Evolutionary conservation across 1,140 invertebrate species (phyloP), one percentile per base, ranked within the genome.

Genomic region (Paraescarpia echinospica): DNA sequence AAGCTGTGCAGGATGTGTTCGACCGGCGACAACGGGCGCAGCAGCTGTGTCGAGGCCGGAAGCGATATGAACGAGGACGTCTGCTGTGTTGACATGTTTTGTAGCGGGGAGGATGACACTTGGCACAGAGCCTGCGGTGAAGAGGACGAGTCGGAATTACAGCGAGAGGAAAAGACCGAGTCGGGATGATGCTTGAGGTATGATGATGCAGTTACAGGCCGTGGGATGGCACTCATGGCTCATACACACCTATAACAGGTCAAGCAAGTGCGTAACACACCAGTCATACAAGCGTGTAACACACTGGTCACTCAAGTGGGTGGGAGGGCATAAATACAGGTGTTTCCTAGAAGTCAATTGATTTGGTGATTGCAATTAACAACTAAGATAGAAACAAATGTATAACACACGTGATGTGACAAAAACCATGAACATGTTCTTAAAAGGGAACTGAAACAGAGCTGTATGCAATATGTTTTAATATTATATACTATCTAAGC

Each of bases 151-250:
- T 92, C 9, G 33, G 33, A 8, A 92, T 48, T 51, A 12, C 91
- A 6, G 34, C 48, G 22, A 48, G 91, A 22, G 91, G 91, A 35
- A 22, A 34, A 34, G 41, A 6, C 34, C 91, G 22, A 48, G 34
- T 33, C 35, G 8, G 91, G 1, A 22, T 92, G 35, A 92, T 77
- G 59, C 59, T 31, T 77, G 59, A 77, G 59, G 59, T 77, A 77
- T 31, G 2, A 48, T 34, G 91, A 35, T 33, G 91, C 91, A 2
- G 91, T 92, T 34, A 51, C 35, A 5, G 91, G 91, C 18, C 91
- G 34, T 31, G 91, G 91, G 33, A 34, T 34, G 34, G 91, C 91
- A 35, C 91, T 92, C 91, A 92, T 92, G 35, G 34, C 41, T 90
- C 35, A n/a, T 90, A 35, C 90, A 34, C 35, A 90, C 34, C 90